Percentiles rank a stretch among this genome's conserved stretches.
These are phyloP conservation scores for Rhamnusium bicolor DNA, from an alignment of 2,888 invertebrate genomes.

Conservation along the genomic window DNA sequence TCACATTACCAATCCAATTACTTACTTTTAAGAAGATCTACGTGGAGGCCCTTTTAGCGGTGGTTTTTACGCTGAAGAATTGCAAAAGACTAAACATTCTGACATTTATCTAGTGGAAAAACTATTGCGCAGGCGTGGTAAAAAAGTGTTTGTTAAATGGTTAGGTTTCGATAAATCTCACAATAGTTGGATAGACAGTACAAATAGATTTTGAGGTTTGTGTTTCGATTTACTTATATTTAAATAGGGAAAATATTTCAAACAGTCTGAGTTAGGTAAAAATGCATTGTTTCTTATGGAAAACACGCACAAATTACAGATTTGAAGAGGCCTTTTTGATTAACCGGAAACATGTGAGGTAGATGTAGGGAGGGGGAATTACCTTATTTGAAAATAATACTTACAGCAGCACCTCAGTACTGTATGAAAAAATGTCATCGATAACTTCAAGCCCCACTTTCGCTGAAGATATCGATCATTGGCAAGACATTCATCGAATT, in stretches of 20 bases:
- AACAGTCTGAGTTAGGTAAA: not conserved
- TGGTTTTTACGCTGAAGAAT: slow-evolving; percentile 59
- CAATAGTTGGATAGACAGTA: slow-evolving; percentile 58
- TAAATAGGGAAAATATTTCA: not conserved
- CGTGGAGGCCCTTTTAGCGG: slow-evolving; percentile 52
- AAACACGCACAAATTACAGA: not conserved
- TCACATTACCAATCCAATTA: slow-evolving; percentile 58
- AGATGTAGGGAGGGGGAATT: not conserved
- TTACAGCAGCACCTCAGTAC: not conserved
- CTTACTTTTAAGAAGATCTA: slow-evolving; percentile 60
- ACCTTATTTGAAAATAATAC: not conserved
- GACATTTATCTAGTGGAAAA: slow-evolving; percentile 60
- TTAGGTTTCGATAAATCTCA: slow-evolving; percentile 52
- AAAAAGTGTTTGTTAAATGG: slow-evolving; percentile 55
- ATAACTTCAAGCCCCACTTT: not conserved
- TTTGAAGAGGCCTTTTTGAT: not conserved
- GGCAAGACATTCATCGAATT: slow-evolving; percentile 4
- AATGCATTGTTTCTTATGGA: not conserved
- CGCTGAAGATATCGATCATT: not conserved
- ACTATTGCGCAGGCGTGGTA: slow-evolving; percentile 49
- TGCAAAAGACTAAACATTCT: slow-evolving; percentile 51
- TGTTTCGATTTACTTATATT: not conserved
- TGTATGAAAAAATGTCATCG: not conserved
- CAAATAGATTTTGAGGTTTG: slow-evolving; percentile 30
- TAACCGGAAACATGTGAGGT: not conserved